Evolutionary conservation across 2,797 vertebrate genomes (phyloP), one percentile per base, ranked within the genome.

Genomic region (Sardinella longiceps): DNA sequence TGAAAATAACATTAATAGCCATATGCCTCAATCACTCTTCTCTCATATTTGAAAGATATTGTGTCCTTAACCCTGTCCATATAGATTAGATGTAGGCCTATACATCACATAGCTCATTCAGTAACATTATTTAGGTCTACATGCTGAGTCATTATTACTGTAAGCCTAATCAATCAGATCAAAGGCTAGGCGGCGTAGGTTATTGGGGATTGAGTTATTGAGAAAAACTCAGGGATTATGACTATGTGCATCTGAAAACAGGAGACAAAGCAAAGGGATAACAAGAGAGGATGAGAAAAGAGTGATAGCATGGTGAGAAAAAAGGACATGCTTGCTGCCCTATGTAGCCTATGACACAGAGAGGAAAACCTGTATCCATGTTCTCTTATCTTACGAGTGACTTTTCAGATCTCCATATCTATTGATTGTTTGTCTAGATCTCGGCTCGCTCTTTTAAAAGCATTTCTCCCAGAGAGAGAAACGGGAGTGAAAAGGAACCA

Each of bases 401-500:
- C 37, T 23, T 58, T 63, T 77, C n/a, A n/a, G n/a, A 77, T 43
- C 70, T 39, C 70, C 33, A 39, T 77, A 23, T 39, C 6, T 77
- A 77, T 77, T 77, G 70, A 77, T 77, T 77, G 15, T 33, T 18
- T 23, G 18, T 33, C 5, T 77, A 33, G 33, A 77, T 77, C 18
- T 20, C 18, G 6, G 18, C 7, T 43, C 2, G 14, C 37, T 37
- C 15, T 43, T 43, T 43, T 77, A 77, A 37, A 30, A 18, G 63
- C 28, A 39, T 15, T 39, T 12, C 37, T 39, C 1, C 18, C 33
- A 77, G 70, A 33, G 28, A 33, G 63, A 70, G 30, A 37, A 28
- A 18, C 0, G 5, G 11, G 91, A 82, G 83, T 87, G 81, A 87
- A 93, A 77, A 89, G 91, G 87, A 92, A 83, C 84, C 90, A 89